Base-by-base conservation (phyloP, 2,113 vertebrate genomes). In the Phaethornis superciliosus region DNA sequence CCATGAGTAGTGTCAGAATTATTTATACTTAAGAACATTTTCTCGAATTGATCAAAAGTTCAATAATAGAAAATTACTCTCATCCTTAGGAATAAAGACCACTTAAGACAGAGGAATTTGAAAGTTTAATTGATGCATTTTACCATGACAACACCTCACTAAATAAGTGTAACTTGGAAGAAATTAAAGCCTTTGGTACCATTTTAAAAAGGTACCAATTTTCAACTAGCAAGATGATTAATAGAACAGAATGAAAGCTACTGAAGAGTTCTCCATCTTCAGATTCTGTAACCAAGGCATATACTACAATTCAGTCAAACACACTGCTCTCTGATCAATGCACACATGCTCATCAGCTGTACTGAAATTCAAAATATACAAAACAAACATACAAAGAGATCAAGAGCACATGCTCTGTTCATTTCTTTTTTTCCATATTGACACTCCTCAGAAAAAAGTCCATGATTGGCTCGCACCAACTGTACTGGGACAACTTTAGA, bases 141-240 rank as follows among this genome's bases (percentile, higher is more conserved):
- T 93, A 15, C 84, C 76, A 58, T 54, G 44, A 75, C 58, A 90
- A 49, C 16, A 56, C 37, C 63, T 75, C 26, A 69, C 24, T 67
- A 88, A 93, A 90, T 46, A 83, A 69, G n/a, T 17, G 72, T 37
- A 90, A 71, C 42, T 46, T 89, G 55, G 59, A 74, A 88, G 60
- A 60, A 85, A 90, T 74, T 0, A 67, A 83, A 65, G 59, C 14
- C 35, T 84, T 83, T 75, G 7, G 30, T 68, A 47, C 5, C 4
- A 1, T 83, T 90, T 85, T 33, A 5, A 59, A 82, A 92, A 77
- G 54, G 40, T 37, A 72, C 28, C 12, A 27, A n/a, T 77, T 90
- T 80, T 92, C 46, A 70, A 83, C 55, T 24, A 88, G 55, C 30
- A 81, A 81, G 46, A 90, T 94, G 90, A 90, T 84, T 85, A 88